Evolutionary conservation across 2,797 vertebrate species (phyloP).

Genomic region (Pitangus sulphuratus): DNA sequence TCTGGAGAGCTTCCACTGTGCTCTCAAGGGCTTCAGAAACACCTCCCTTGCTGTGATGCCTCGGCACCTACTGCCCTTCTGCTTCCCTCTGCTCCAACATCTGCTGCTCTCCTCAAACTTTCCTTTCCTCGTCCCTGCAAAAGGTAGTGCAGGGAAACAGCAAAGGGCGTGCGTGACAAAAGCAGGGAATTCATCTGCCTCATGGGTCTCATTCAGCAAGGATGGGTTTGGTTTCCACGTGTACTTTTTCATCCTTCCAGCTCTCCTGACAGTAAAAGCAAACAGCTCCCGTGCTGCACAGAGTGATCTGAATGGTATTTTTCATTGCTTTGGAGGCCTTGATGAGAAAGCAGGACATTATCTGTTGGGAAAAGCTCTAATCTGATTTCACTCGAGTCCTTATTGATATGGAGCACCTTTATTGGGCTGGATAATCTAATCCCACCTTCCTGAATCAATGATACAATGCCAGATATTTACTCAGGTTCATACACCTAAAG

Average conservation of each 20-base stretch:
- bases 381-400: slow-evolving; percentile 17
- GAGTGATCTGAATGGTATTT: neutral
- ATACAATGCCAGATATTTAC: neutral
- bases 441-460: neutral
- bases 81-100: neutral
- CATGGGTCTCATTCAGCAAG: neutral
- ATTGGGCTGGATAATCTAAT: neutral
- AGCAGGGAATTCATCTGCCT: slow-evolving; percentile 53
- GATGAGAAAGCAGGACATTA: slow-evolving; percentile 10
- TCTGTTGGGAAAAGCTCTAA: neutral
- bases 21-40: neutral
- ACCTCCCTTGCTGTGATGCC: neutral
- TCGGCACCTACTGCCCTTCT: neutral
- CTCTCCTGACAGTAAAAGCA: neutral
- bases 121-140: neutral
- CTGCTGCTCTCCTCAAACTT: neutral
- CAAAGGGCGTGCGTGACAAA: neutral
- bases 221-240: neutral
- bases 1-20: neutral
- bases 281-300: neutral
- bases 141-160: neutral
- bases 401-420: neutral
- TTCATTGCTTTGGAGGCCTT: slow-evolving; percentile 25
- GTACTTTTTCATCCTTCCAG: neutral
- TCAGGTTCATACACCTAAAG: neutral